These are phyloP conservation scores for Dysmachus trigonus DNA, from an alignment of 2,888 invertebrate species.

Conservation along the genomic window DNA sequence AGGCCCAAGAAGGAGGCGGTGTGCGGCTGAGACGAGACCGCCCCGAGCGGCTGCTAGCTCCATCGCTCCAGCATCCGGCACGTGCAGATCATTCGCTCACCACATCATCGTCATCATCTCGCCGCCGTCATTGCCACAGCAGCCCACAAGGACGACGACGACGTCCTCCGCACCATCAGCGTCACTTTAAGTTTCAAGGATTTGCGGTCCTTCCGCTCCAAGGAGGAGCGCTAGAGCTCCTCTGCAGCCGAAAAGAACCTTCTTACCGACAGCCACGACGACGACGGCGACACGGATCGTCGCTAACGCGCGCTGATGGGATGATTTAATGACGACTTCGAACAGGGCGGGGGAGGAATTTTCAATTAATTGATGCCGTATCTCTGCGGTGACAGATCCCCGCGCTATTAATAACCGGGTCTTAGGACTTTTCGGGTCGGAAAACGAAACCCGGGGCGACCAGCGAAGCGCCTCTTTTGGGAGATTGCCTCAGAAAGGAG, in stretches of 20 bases:
- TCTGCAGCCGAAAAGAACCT: background rate
- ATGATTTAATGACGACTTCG: constrained; percentile 17
- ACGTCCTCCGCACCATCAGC: constrained; percentile 24
- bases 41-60: background rate
- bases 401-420: constrained; percentile 52
- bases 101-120: constrained; percentile 32
- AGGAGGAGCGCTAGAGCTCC: background rate
- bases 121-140: constrained; percentile 20
- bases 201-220: background rate
- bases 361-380: constrained; percentile 55
- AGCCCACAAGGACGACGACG: constrained; percentile 24
- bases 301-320: background rate
- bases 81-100: constrained; percentile 48
- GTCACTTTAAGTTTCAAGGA: constrained; percentile 41
- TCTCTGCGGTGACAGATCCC: constrained; percentile 53
- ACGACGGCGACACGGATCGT: background rate
- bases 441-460: constrained; percentile 45
- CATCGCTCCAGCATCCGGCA: constrained; percentile 31
- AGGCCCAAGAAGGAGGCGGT: background rate
- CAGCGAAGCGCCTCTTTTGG: background rate
- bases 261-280: too few relatives aligned
- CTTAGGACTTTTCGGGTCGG: constrained; percentile 34
- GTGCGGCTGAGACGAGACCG: too few relatives aligned
- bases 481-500: background rate
- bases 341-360: constrained; percentile 50